Evolutionary conservation across 2,888 invertebrate species (phyloP).

Genomic region (Julus scandinavius): DNA sequence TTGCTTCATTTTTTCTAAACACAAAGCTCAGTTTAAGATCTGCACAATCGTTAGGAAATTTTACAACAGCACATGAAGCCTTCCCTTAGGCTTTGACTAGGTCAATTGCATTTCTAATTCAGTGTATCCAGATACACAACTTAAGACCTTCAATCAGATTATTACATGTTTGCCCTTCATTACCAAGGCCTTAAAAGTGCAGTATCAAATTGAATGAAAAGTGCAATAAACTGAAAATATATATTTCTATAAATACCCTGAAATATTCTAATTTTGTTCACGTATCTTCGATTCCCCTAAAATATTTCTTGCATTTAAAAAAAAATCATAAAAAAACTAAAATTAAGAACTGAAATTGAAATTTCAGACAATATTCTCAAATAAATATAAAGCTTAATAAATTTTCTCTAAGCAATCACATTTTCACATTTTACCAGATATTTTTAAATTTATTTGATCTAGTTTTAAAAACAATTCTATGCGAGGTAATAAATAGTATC

Average conservation of each 20-base stretch:
- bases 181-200: not conserved
- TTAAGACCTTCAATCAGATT: not conserved
- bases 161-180: not conserved
- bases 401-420: too few species aligned
- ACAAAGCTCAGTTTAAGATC: too few species aligned
- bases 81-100: not conserved
- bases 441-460: too few species aligned
- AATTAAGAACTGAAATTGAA: too few species aligned
- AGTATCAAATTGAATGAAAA: not conserved
- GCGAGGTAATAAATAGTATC: too few species aligned
- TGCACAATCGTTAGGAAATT: not conserved
- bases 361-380: too few species aligned
- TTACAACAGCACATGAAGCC: not conserved
- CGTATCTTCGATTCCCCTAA: too few species aligned
- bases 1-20: not conserved
- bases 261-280: too few species aligned
- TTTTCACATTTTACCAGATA: too few species aligned
- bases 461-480: too few species aligned
- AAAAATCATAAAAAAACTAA: too few species aligned
- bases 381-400: too few species aligned
- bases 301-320: not conserved
- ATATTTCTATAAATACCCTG: not conserved
- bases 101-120: not conserved
- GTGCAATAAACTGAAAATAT: not conserved
- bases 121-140: not conserved